Percentiles rank a stretch among this genome's conserved stretches.
phyloP scores from a whole-genome alignment of 2,888 invertebrate species.

The Heteropelma amictum region DNA sequence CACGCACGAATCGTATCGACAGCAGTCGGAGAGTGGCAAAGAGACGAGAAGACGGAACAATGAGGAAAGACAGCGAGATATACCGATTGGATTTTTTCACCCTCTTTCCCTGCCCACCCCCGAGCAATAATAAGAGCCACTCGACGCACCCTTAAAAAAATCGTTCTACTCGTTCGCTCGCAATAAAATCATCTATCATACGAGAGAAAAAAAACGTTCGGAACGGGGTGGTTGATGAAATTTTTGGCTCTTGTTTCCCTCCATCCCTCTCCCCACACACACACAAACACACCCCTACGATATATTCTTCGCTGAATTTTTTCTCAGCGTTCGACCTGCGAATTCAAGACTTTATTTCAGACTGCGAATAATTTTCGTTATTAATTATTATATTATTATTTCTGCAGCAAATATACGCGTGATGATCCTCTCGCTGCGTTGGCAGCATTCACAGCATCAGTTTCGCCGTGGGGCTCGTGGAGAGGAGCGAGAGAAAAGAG shows the following conservation, averaged over 20 bases:
- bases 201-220: too few species aligned
- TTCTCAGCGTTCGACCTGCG: too few species aligned
- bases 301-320: too few species aligned
- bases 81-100: slow-evolving; percentile 10
- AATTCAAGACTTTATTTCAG: too few species aligned
- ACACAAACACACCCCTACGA: too few species aligned
- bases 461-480: slow-evolving; percentile 27
- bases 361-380: slow-evolving; percentile 28
- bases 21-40: slow-evolving; percentile 21
- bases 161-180: slow-evolving; percentile 25
- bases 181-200: slow-evolving; percentile 36
- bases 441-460: slow-evolving; percentile 38
- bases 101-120: too few species aligned
- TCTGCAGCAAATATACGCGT: slow-evolving; percentile 21
- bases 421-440: slow-evolving; percentile 60
- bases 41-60: slow-evolving; percentile 19
- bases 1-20: neutral
- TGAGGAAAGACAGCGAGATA: slow-evolving; percentile 14
- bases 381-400: slow-evolving; percentile 52
- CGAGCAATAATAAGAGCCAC: slow-evolving; percentile 22
- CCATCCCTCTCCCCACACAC: too few species aligned
- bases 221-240: slow-evolving; percentile 20
- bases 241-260: neutral
- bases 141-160: slow-evolving; percentile 27
- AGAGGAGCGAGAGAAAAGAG: neutral